Evolutionary conservation across 1,140 invertebrate genomes (phyloP).

Genomic region (Drosophila miranda): DNA sequence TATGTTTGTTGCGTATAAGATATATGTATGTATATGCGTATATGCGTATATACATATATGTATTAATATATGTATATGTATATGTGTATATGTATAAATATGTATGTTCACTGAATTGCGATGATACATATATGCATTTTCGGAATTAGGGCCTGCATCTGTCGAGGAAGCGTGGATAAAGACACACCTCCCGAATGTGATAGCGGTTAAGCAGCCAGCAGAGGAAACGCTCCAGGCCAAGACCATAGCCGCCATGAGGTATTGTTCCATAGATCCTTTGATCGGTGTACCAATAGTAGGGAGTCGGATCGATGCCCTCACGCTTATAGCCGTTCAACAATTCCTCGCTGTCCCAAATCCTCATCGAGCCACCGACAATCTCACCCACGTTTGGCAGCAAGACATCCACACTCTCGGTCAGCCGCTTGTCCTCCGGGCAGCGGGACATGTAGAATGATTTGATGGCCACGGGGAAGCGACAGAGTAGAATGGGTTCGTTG

Average conservation of each 20-base stretch:
- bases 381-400: conserved; percentile 99
- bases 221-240: conserved; percentile 97
- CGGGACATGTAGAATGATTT: conserved; percentile 99
- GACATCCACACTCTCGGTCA: conserved; percentile 99
- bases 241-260: conserved; percentile 98
- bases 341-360: conserved; percentile 95
- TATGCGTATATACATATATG: no score
- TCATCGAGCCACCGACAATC: conserved; percentile 99
- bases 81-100: no score
- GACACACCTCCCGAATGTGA: conserved; percentile 97
- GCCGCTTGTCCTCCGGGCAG: conserved; percentile 90
- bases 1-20: no score
- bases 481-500: conserved; percentile 97
- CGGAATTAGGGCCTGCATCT: conserved; percentile 93
- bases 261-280: conserved; percentile 97
- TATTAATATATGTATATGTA: no score
- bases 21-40: no score
- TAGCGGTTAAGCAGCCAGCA: conserved; percentile 98
- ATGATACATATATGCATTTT: neutral
- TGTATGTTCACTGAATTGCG: conserved; percentile 12
- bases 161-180: conserved; percentile 97
- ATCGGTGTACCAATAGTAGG: conserved; percentile 99
- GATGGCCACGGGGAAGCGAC: conserved; percentile 96
- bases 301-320: conserved; percentile 94
- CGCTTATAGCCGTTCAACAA: conserved; percentile 92